Evolutionary conservation across 2,888 invertebrate species (phyloP).

Genomic region (Leptinotarsa haldemani): DNA sequence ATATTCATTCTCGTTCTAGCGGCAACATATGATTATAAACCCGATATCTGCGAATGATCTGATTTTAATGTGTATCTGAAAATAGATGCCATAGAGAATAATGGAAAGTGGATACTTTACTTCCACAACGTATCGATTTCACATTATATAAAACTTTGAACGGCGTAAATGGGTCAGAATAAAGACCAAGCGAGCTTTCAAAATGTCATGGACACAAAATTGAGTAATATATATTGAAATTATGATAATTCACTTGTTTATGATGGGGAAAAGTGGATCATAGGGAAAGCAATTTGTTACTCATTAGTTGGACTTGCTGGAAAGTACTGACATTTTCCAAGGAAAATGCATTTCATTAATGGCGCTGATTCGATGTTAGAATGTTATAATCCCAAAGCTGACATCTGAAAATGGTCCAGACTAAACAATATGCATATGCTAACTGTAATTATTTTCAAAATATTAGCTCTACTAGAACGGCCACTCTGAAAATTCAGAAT

Average conservation of each 20-base stretch:
- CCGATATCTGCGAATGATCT: slow-evolving; percentile 13
- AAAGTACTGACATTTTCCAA: too few species aligned
- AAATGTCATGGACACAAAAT: neutral
- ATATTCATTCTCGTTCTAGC: slow-evolving; percentile 15
- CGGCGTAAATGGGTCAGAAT: neutral
- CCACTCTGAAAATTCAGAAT: too few species aligned
- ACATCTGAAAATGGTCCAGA: too few species aligned
- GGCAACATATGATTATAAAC: slow-evolving; percentile 7
- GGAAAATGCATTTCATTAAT: too few species aligned
- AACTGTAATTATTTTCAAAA: too few species aligned
- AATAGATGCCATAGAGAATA: slow-evolving; percentile 9
- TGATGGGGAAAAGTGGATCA: too few species aligned
- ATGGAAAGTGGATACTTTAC: slow-evolving; percentile 5
- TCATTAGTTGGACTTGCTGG: too few species aligned
- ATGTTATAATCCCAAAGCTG: too few species aligned
- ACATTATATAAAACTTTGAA: slow-evolving; percentile 8
- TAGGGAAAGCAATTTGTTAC: too few species aligned
- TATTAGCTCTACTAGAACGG: too few species aligned
- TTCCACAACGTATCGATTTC: slow-evolving; percentile 4
- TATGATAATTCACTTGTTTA: neutral
- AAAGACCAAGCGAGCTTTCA: neutral
- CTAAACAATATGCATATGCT: too few species aligned
- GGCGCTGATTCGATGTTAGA: too few species aligned
- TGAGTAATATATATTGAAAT: neutral
- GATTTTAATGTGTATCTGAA: slow-evolving; percentile 9